Evolutionary conservation across 2,888 invertebrate genomes (phyloP).

Genomic region (Anorthoa munda): DNA sequence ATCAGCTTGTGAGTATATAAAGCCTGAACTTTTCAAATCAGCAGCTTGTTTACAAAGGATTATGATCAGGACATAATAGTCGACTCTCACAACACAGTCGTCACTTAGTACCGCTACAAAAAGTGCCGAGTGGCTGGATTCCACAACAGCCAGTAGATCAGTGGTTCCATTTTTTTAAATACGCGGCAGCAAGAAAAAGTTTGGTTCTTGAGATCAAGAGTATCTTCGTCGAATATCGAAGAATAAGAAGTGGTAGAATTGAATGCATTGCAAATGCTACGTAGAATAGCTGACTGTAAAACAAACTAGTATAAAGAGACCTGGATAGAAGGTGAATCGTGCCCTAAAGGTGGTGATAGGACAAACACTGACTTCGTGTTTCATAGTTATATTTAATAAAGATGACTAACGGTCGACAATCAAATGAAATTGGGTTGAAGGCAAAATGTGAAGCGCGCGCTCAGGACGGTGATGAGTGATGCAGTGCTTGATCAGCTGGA

Average conservation of each 20-base stretch:
- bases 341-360: too few relatives aligned
- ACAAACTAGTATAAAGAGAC: too few relatives aligned
- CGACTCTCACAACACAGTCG: slow-evolving; percentile 26
- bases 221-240: not conserved
- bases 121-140: slow-evolving; percentile 2
- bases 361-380: too few relatives aligned
- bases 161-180: slow-evolving; percentile 12
- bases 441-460: too few relatives aligned
- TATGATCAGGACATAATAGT: slow-evolving; percentile 16
- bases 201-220: not conserved
- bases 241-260: too few relatives aligned
- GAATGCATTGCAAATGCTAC: not conserved
- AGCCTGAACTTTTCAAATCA: not conserved
- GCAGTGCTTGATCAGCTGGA: too few relatives aligned
- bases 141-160: not conserved
- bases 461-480: too few relatives aligned
- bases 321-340: too few relatives aligned
- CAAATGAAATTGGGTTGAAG: too few relatives aligned
- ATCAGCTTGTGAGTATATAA: not conserved
- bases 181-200: not conserved
- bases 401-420: too few relatives aligned
- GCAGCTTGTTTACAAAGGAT: slow-evolving; percentile 13
- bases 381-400: too few relatives aligned
- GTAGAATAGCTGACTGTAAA: not conserved
- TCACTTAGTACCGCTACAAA: slow-evolving; percentile 38